Conservation (phyloP, 2,113 vertebrate genomes). For the Malurus melanocephalus region DNA sequence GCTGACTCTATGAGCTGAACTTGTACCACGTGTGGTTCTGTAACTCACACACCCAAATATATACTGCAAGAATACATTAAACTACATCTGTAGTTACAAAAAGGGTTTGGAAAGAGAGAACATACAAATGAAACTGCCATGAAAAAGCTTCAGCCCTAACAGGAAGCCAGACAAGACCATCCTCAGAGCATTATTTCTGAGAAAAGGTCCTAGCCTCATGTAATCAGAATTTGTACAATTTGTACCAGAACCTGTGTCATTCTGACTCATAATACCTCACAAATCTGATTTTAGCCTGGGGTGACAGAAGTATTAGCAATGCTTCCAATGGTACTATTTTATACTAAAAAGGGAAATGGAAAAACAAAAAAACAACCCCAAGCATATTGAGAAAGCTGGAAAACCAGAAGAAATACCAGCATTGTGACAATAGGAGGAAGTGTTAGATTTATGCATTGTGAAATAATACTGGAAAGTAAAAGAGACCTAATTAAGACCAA, state of each 20-base stretch:
- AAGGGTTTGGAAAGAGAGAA: neutral
- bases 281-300: neutral
- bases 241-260: neutral
- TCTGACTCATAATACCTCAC: neutral
- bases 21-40: neutral
- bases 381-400: neutral
- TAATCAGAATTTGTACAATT: neutral
- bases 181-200: neutral
- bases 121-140: neutral
- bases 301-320: neutral
- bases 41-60: neutral
- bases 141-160: neutral
- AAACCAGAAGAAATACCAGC: conserved; percentile 20
- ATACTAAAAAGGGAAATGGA: neutral
- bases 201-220: neutral
- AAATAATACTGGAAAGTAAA: conserved; percentile 19
- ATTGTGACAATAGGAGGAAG: conserved; percentile 3
- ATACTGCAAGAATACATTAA: neutral
- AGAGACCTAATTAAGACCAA: conserved; percentile 21
- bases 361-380: neutral
- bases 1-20: neutral
- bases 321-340: neutral
- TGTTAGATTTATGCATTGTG: conserved; percentile 11
- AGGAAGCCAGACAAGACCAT: neutral
- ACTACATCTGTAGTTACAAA: neutral